Conservation (phyloP, 1,140 invertebrate species). For the Ostrea denselamellosa region DNA sequence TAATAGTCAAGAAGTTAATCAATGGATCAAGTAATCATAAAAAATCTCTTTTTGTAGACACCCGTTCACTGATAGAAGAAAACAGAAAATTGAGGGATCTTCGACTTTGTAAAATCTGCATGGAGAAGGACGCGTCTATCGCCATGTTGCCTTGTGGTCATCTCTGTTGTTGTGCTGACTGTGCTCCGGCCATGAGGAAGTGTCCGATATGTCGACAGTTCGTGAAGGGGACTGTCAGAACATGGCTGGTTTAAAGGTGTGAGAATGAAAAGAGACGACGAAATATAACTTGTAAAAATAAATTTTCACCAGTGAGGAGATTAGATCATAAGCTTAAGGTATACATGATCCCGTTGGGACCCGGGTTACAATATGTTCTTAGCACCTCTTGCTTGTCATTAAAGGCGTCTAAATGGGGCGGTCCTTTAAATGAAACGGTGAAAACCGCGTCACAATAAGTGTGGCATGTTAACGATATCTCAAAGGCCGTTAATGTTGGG, state of each 20-base stretch:
- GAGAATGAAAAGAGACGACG: neutral
- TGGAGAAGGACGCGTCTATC: constrained; percentile 91
- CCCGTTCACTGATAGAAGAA: constrained; percentile 60
- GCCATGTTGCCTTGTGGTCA: constrained; percentile 95
- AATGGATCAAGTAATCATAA: neutral
- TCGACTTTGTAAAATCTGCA: constrained; percentile 92
- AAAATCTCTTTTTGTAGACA: neutral
- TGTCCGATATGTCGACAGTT: constrained; percentile 89
- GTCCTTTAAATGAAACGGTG: too few species aligned
- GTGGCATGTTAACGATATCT: too few species aligned
- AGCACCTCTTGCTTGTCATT: too few species aligned
- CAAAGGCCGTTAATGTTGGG: too few species aligned
- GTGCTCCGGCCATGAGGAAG: constrained; percentile 86
- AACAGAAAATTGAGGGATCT: constrained; percentile 85
- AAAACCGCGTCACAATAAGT: too few species aligned
- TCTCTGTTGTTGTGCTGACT: constrained; percentile 89
- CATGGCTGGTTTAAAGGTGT: constrained; percentile 51
- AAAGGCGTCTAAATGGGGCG: too few species aligned
- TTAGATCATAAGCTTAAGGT: too few species aligned
- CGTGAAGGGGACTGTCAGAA: constrained; percentile 67
- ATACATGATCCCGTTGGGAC: too few species aligned
- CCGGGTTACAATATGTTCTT: too few species aligned
- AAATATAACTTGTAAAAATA: neutral
- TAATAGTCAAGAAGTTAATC: neutral
- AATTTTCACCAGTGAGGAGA: too few species aligned